Evolutionary conservation across 2,888 invertebrate species (phyloP), one percentile per base, ranked within the genome.

Genomic region (Parascotia fuliginaria): DNA sequence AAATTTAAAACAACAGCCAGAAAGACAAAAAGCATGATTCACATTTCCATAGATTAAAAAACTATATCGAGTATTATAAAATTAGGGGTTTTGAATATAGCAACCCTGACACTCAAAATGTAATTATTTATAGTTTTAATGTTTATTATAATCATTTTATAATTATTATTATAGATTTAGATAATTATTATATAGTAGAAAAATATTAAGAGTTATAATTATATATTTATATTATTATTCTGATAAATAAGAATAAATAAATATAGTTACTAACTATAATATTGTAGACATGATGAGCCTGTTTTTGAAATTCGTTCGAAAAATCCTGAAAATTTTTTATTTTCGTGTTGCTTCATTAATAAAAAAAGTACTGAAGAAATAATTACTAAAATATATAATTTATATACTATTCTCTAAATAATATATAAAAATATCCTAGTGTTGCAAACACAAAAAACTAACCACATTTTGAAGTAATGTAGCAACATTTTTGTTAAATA

Each of bases 1-100:
- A 28, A 58, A 54, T 54, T 36, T 24, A 47, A 58, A 47, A 63
- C 63, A 63, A 65, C 65, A 65, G 51, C 54, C 42, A 33, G 34
- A 46, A 57, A 65, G 60, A 68, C 52, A 66, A 32, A 38, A 53
- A 52, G 55, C 59, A 59, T 47, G 48, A 60, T 37, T 24, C 55
- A 68, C 71, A 77, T 68, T 70, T 77, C 72, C 70, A 75, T 71
- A 75, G 62, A 59, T 45, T 52, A 57, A 65, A 64, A 52, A 46
- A 44, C 55, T 33, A 14, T 34, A 53, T 47, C 29, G 64, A 73
- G 65, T 67, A 73, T 73, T 71, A 69, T 60, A 60, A 60, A 62
- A 53, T 55, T 36, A 27, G n/a, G 27, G 42, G 40, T 33, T 31
- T 48, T 11, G 11, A 27, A 13, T 31, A 41, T 39, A 13, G 11